A percentile compares a stretch with the other conserved stretches of the same genome.
phyloP scores from a whole-genome alignment of 2,113 vertebrate species.

The Elaphurus davidianus region DNA sequence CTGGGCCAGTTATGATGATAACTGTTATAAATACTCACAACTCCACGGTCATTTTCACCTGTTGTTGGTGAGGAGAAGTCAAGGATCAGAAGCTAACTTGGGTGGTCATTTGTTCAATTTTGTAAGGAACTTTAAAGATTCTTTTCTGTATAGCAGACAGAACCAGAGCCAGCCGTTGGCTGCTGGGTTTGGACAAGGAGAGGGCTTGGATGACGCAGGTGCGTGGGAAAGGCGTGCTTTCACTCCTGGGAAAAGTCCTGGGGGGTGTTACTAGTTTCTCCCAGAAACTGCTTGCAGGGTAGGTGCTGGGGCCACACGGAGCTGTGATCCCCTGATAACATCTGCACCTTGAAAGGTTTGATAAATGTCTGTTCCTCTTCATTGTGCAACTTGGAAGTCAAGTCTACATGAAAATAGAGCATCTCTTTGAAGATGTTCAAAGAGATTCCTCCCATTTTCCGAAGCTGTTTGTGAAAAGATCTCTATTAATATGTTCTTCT shows the following conservation, averaged over 20 bases:
- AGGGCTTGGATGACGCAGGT: background rate
- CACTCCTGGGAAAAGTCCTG: background rate
- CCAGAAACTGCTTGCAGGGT: background rate
- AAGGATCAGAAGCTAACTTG: accelerated
- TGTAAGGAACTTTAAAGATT: background rate
- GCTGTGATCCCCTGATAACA: background rate
- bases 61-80: too few relatives aligned
- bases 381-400: background rate
- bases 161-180: accelerated
- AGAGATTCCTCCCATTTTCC: conserved; percentile 34
- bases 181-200: too few relatives aligned
- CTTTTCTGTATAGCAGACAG: accelerated
- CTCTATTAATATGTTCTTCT: conserved; percentile 44
- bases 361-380: background rate
- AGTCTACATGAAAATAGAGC: background rate
- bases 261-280: background rate
- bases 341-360: accelerated
- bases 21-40: accelerated
- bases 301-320: background rate
- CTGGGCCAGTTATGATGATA: accelerated
- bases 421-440: conserved; percentile 53
- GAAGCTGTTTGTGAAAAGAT: background rate
- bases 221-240: accelerated
- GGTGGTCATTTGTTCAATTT: accelerated
- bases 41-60: accelerated